Conservation (phyloP, 2,113 vertebrate genomes). For the Plestiodon gilberti region DNA sequence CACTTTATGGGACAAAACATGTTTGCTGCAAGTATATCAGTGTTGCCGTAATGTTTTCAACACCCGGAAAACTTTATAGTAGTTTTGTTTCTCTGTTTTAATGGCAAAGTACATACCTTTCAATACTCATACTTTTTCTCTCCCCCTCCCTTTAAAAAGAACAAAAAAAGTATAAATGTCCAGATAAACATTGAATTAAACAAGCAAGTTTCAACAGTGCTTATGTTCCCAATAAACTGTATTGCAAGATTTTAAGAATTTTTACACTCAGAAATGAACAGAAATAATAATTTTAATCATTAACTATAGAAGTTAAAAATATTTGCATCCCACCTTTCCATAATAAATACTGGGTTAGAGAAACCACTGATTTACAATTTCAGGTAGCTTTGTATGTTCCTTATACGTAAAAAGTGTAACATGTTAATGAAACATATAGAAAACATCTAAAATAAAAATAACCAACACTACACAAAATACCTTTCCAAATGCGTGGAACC, state of each 20-base stretch:
- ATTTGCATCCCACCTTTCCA: no score
- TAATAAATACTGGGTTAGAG: background rate
- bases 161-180: constrained; percentile 40
- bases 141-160: constrained; percentile 87
- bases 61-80: background rate
- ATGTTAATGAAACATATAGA: constrained; percentile 17
- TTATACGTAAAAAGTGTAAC: background rate
- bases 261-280: background rate
- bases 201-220: background rate
- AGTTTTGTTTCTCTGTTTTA: background rate
- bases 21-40: background rate
- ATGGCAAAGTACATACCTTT: constrained; percentile 81
- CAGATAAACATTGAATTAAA: background rate
- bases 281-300: background rate
- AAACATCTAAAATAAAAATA: constrained; percentile 23
- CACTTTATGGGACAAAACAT: background rate
- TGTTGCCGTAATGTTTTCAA: background rate
- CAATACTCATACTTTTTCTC: constrained; percentile 98
- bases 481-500: constrained; percentile 87
- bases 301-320: no score
- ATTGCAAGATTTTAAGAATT: constrained; percentile 10
- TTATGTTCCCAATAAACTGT: background rate
- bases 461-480: constrained; percentile 64
- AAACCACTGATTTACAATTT: background rate
- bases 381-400: background rate